A percentile compares a stretch with the other conserved stretches of the same genome.
phyloP scores from a whole-genome alignment of 2,888 invertebrate species.

The Pomacea canaliculata region DNA sequence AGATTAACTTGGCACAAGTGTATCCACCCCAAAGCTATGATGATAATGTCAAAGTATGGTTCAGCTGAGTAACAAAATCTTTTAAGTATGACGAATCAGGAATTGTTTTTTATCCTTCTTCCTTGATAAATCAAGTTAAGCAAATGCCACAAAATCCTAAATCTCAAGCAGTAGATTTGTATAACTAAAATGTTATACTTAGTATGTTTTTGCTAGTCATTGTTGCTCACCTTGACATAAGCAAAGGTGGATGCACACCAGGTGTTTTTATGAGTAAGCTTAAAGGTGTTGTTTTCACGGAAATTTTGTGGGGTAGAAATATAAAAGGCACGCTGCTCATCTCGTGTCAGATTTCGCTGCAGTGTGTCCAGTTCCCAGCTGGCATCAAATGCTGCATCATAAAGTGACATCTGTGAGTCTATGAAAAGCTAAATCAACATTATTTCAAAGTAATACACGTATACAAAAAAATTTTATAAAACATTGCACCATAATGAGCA shows the following conservation, averaged over 20 bases:
- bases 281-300: slow-evolving; percentile 37
- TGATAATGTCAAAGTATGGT: no score
- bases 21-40: no score
- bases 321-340: slow-evolving; percentile 48
- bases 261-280: slow-evolving; percentile 38
- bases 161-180: no score
- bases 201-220: no score
- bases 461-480: background rate
- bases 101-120: no score
- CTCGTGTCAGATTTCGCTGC: slow-evolving; percentile 44
- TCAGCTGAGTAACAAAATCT: no score
- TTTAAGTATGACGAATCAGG: no score
- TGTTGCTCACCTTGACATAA: slow-evolving; percentile 48
- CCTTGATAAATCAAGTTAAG: no score
- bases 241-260: slow-evolving; percentile 49
- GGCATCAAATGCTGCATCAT: slow-evolving; percentile 48
- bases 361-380: slow-evolving; percentile 54
- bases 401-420: background rate
- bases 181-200: no score
- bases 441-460: background rate
- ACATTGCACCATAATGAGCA: background rate
- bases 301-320: slow-evolving; percentile 37
- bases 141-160: no score
- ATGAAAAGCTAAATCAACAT: background rate
- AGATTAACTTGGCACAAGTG: no score